Conservation (phyloP, 1,140 invertebrate genomes). For the Druon quercuslanigerum region DNA sequence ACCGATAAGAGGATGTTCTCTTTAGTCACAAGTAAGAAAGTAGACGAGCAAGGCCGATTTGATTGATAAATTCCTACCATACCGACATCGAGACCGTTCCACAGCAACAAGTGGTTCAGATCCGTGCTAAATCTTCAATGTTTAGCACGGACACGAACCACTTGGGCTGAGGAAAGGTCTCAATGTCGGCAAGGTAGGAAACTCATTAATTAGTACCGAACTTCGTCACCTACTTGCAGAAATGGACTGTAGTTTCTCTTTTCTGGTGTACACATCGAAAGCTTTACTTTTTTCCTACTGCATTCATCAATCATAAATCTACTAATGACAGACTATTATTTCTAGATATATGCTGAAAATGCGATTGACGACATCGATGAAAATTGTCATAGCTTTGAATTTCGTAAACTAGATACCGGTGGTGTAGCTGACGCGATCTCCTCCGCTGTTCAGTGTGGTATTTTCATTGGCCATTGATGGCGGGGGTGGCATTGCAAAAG, state of each 20-base stretch:
- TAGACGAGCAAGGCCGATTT: too few relatives aligned
- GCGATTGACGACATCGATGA: neutral
- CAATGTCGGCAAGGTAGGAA: too few relatives aligned
- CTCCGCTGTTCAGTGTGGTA: conserved; percentile 71
- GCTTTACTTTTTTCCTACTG: conserved; percentile 39
- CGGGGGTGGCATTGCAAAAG: conserved; percentile 73
- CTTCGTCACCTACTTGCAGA: neutral
- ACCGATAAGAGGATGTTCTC: too few relatives aligned
- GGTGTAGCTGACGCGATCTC: conserved; percentile 67
- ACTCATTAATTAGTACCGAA: too few relatives aligned
- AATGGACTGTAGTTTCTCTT: conserved; percentile 32
- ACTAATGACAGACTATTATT: conserved; percentile 28
- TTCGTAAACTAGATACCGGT: conserved; percentile 65
- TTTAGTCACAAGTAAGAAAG: too few relatives aligned
- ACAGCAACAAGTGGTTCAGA: too few relatives aligned
- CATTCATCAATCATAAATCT: conserved; percentile 15
- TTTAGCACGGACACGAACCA: too few relatives aligned
- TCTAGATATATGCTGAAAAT: conserved; percentile 13
- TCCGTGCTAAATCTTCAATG: too few relatives aligned
- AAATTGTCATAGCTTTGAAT: conserved; percentile 44
- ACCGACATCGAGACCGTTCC: too few relatives aligned
- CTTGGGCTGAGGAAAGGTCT: too few relatives aligned
- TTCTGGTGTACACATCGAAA: conserved; percentile 20
- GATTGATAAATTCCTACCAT: too few relatives aligned
- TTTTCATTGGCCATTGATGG: conserved; percentile 67